Conservation (phyloP, 2,888 invertebrate species). For the Meiosimyza platycephala region DNA sequence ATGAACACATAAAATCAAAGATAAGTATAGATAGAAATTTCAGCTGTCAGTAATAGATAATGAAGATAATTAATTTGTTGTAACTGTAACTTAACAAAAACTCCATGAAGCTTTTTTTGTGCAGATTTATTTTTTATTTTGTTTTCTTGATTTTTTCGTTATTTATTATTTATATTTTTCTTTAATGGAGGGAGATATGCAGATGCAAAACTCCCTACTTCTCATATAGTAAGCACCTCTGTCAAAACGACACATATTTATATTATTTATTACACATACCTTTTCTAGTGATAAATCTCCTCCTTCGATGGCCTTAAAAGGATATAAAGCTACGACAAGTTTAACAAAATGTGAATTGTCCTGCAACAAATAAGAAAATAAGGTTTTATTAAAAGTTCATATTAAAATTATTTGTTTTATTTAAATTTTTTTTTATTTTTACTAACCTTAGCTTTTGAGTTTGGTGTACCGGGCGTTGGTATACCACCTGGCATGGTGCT, state of each 20-base stretch:
- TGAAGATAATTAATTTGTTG: not conserved
- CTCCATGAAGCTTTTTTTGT: too few species aligned
- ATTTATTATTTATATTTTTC: too few species aligned
- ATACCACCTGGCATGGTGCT: constrained; percentile 77
- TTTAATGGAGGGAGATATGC: too few species aligned
- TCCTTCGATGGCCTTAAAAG: constrained; percentile 89
- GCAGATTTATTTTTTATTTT: too few species aligned
- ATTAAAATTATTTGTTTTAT: not conserved
- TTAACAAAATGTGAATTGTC: constrained; percentile 76
- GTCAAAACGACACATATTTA: too few species aligned
- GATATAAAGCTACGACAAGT: constrained; percentile 89
- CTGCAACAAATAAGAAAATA: constrained; percentile 47
- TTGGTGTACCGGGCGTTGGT: constrained; percentile 81
- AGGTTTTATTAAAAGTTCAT: constrained; percentile 31
- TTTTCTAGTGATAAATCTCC: constrained; percentile 90
- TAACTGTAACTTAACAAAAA: not conserved
- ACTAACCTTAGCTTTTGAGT: constrained; percentile 81
- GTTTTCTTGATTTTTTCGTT: too few species aligned
- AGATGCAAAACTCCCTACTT: too few species aligned
- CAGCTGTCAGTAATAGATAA: not conserved
- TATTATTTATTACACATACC: constrained; percentile 67
- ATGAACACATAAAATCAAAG: constrained; percentile 2
- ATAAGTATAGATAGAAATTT: not conserved
- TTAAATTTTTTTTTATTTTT: not conserved
- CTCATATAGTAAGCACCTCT: too few species aligned